phyloP scores from a whole-genome alignment of 2,888 invertebrate species.

The Agonopterix alstromeriana region DNA sequence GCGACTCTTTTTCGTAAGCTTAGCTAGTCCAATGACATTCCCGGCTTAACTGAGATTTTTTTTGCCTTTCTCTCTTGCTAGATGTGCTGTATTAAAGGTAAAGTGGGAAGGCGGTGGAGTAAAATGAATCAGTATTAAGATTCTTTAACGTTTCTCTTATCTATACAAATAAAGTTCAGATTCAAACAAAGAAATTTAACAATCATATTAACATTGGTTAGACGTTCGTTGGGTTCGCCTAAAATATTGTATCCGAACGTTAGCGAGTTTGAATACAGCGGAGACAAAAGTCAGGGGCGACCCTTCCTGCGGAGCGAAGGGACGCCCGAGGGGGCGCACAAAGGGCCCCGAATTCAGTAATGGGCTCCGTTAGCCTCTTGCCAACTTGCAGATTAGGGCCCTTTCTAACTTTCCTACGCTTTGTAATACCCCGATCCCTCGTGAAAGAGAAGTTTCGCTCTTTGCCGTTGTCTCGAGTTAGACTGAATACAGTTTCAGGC shows the following conservation, averaged over 20 bases:
- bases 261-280: slow-evolving; percentile 27
- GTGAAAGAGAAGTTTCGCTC: slow-evolving; percentile 30
- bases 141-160: no score
- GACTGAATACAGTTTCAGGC: not conserved
- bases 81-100: not conserved
- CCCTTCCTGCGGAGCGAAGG: slow-evolving; percentile 42
- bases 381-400: slow-evolving; percentile 51
- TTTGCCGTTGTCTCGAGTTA: slow-evolving; percentile 8
- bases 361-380: slow-evolving; percentile 47
- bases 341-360: slow-evolving; percentile 54
- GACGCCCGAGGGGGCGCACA: slow-evolving; percentile 53
- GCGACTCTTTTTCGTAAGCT: slow-evolving; percentile 44
- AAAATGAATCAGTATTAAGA: no score
- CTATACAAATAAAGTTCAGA: not conserved
- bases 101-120: not conserved
- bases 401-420: slow-evolving; percentile 27
- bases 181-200: not conserved
- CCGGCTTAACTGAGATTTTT: slow-evolving; percentile 17
- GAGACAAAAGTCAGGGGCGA: slow-evolving; percentile 53
- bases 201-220: not conserved
- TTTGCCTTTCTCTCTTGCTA: slow-evolving; percentile 6
- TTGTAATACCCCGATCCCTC: slow-evolving; percentile 16
- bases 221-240: slow-evolving; percentile 1
- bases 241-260: slow-evolving; percentile 19
- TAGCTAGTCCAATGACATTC: slow-evolving; percentile 30